phyloP scores from a whole-genome alignment of 1,140 invertebrate genomes.

The Mizuhopecten yessoensis region DNA sequence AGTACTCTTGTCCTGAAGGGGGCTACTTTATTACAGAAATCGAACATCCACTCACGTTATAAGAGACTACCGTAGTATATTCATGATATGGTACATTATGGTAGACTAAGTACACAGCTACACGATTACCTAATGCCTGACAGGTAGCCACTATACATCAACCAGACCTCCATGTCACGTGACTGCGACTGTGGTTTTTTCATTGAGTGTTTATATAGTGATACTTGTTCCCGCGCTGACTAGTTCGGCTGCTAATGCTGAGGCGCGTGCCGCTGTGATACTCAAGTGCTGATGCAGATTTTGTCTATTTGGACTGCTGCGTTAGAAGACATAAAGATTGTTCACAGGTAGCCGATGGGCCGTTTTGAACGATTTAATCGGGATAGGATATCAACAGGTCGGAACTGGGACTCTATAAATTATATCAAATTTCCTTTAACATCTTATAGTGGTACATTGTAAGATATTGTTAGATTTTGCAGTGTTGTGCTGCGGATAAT shows the following conservation, averaged over 20 bases:
- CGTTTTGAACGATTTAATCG: slow-evolving; percentile 33
- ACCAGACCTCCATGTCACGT: not conserved
- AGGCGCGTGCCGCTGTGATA: slow-evolving; percentile 4
- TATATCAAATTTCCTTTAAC: slow-evolving; percentile 36
- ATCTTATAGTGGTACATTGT: not conserved
- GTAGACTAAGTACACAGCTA: not conserved
- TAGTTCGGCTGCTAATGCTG: not conserved
- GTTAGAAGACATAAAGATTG: not conserved
- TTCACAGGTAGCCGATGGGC: not conserved
- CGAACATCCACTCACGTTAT: not conserved
- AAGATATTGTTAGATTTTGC: not conserved
- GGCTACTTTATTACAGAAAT: no score
- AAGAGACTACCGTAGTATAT: not conserved
- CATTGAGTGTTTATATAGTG: not conserved
- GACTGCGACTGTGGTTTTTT: not conserved
- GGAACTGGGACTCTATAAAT: not conserved
- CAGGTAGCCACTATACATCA: not conserved
- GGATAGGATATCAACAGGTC: not conserved
- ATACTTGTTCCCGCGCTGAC: not conserved
- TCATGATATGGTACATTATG: not conserved
- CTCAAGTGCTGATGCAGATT: not conserved
- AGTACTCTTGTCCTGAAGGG: no score
- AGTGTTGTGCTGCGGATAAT: not conserved
- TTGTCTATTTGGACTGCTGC: not conserved
- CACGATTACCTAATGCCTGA: slow-evolving; percentile 23